Base-by-base conservation (phyloP, 2,113 vertebrate species). In the Odontophorus gujanensis region DNA sequence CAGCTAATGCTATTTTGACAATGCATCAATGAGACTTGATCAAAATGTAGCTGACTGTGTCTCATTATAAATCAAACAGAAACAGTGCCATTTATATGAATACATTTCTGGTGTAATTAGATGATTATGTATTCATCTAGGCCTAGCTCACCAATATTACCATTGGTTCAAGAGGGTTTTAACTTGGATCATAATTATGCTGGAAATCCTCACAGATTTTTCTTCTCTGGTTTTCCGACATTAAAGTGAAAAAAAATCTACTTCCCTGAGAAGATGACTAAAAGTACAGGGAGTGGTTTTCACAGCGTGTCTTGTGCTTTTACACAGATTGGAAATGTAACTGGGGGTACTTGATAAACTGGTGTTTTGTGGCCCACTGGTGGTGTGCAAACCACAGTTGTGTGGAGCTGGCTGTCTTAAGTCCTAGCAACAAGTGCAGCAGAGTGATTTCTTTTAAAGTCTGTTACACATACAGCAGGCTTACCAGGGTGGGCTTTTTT, bases 1-100 rank as follows among this genome's bases (percentile, higher is more conserved):
- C 62, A 89, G 38, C 82, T 76, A 79, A 45, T 92, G 89, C 72
- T 92, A 74, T 97, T 93, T 95, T 95, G 75, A 80, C n/a, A 57
- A 53, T 87, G 65, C 79, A n/a, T 89, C 91, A 91, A 74, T 95
- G 74, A 93, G 63, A 80, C 79, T 87, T 86, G 71, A 93, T 94
- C 91, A 93, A 82, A 95, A 85, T 2, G 66, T 82, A 58, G 81
- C 79, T 82, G 81, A 40, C 89, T 67, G 36, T 59, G 45, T 95
- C 68, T 89, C 75, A 43, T 92, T 89, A 93, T 85, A 93, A 95
- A 91, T 91, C 80, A 92, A 89, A 73, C 5, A 14, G 67, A 81
- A 90, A 74, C 19, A 32, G 13, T 92, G 80, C 68, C 69, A 53
- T 87, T 89, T 86, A 87, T 61, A 88, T 92, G 77, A 75, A 40